A percentile compares a stretch with the other conserved stretches of the same genome.
These are phyloP conservation scores for Sylvilagus bachmani DNA, from an alignment of 2,113 vertebrate species.

Conservation along the genomic window DNA sequence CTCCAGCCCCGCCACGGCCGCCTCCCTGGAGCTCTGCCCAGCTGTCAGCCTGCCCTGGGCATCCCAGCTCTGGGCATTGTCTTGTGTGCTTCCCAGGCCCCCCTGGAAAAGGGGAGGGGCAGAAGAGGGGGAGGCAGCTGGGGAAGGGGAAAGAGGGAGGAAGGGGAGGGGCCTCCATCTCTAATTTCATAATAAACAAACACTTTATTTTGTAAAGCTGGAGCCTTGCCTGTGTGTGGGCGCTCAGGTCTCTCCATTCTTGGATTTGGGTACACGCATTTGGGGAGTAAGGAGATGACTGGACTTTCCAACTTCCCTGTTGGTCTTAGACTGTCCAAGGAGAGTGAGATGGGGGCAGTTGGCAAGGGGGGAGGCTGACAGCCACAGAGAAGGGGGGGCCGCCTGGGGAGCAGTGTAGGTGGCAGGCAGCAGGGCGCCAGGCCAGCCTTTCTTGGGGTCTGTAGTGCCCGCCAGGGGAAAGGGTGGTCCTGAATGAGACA, in stretches of 20 bases:
- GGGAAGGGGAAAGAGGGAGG: constrained; percentile 74
- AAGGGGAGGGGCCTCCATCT: constrained; percentile 84
- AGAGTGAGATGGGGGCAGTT: background rate
- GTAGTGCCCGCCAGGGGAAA: background rate
- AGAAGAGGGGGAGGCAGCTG: constrained; percentile 65
- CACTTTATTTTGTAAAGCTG: constrained; percentile 84
- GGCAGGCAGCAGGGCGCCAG: background rate
- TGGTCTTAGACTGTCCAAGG: background rate
- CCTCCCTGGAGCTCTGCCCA: constrained; percentile 81
- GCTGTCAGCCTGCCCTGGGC: constrained; percentile 65
- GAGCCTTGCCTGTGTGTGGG: background rate
- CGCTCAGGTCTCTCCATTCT: constrained; percentile 3
- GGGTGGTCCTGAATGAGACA: background rate
- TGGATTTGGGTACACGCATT: background rate
- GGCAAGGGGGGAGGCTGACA: background rate
- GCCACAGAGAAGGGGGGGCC: background rate
- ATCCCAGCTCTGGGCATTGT: constrained; percentile 64
- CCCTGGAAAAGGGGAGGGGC: background rate
- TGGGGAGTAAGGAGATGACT: background rate
- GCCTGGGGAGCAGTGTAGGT: too few relatives aligned
- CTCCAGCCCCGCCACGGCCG: constrained; percentile 57
- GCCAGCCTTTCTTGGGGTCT: background rate
- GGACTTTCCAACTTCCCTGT: background rate
- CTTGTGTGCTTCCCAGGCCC: constrained; percentile 73
- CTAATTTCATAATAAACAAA: constrained; percentile 87